Evolutionary conservation across 2,888 invertebrate species (phyloP), one percentile per base, ranked within the genome.

Genomic region (Agriotes lineatus): DNA sequence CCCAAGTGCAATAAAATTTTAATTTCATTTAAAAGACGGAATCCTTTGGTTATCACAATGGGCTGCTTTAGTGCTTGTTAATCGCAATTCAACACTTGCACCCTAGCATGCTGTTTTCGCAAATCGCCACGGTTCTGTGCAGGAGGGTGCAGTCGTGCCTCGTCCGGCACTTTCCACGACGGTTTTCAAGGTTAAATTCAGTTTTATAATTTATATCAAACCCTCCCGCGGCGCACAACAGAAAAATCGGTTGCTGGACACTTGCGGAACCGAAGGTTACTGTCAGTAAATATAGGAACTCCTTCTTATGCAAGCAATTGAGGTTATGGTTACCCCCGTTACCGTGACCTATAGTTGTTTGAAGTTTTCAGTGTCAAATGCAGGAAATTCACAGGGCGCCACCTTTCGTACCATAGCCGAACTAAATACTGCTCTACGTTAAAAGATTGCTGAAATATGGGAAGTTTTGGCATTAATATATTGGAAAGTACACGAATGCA

Each of bases 161-260:
- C 33, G 22, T 56, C 56, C 56, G 56, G 56, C 56, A 20, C 37
- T 56, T 56, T 56, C n/a, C 37, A n/a, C 16, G 39, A 37, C 10
- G 14, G 14, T 56, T 56, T 56, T 56, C 56, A 56, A 56, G 56
- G 56, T 56, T 56, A 56, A 37, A 56, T 22, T 39, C 12, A 25
- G 22, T 33, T 52, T 52, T 33, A 18, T 33, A 52, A 52, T 52
- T 52, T 18, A 42, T 18, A 16, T 14, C 16, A 19, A 39, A 57
- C 57, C 25, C 20, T n/a, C 42, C 6, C 39, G 20, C 25, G 57
- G 39, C 12, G 2, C 6, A 16, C 12, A 42, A 42, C 7, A 5
- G 19, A 54, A 54, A 33, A 54, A 33, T 54, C 2, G n/a, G 1
- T 10, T 19, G 6, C 19, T 10, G 44, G 10, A 7, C 10, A 3